These are phyloP conservation scores for Dascyllus trimaculatus DNA, from an alignment of 2,113 vertebrate species.

Conservation along the genomic window DNA sequence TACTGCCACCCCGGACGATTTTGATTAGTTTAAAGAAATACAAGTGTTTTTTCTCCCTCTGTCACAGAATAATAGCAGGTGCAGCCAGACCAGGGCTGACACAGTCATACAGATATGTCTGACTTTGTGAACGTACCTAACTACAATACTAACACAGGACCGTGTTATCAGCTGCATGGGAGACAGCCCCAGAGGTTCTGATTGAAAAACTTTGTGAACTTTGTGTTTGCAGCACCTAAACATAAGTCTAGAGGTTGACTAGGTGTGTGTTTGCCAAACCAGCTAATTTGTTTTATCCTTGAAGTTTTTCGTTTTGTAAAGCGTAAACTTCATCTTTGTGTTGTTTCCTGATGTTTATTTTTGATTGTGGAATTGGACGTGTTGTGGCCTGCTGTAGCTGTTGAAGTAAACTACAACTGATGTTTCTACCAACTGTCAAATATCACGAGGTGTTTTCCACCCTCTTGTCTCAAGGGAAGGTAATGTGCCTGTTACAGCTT, in stretches of 20 bases:
- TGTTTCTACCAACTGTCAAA: neutral
- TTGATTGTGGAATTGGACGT: neutral
- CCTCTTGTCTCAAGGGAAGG: neutral
- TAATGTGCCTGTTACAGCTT: neutral
- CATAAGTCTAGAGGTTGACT: neutral
- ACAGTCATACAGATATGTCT: no score
- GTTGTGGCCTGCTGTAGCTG: neutral
- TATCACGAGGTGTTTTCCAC: neutral
- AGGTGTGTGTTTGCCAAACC: neutral
- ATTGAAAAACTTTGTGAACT: no score
- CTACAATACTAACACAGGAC: no score
- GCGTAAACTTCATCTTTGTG: neutral
- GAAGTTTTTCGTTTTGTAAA: neutral
- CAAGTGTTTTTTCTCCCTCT: no score
- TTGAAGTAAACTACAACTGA: neutral
- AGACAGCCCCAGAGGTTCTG: no score
- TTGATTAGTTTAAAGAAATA: no score
- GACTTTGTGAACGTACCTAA: no score
- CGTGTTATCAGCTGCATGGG: no score
- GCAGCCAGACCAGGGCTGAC: no score
- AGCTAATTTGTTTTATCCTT: neutral
- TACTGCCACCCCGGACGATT: no score
- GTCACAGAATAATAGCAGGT: no score
- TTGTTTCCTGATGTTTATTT: neutral
- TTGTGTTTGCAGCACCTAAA: neutral